Evolutionary conservation across 1,140 invertebrate species (phyloP), one percentile per base, ranked within the genome.

Genomic region (Chironomus striatipennis): DNA sequence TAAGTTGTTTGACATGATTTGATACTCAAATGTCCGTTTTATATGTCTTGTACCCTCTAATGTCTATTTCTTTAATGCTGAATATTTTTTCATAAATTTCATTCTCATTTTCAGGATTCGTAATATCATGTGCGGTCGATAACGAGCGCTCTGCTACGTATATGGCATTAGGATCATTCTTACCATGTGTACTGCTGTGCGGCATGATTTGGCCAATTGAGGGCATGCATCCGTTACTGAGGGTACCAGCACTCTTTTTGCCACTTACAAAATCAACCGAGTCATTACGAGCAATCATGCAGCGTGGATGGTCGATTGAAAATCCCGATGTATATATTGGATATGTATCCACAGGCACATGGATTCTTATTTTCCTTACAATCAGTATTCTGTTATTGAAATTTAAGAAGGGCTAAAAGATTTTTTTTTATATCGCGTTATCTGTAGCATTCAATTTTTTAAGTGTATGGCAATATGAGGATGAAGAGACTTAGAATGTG

Each of bases 191-290:
- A 10, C 87, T 97, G 84, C 82, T 97, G 2, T 95, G 94, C 80
- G 95, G 91, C 73, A 91, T 93, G 65, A 91, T 94, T 75, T 94
- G 92, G 92, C 92, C 92, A 0, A 86, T 90, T 83, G 88, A 93
- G 86, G 90, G 90, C 70, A 80, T 81, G 81, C 93, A 95, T 76
- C 81, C 85, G 0, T 81, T 90, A 20, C 83, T 98, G 7, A 88
- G 88, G 81, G 91, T 90, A 79, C 86, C 97, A 43, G 92, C 93
- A 74, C 90, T 88, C 73, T 83, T 92, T 42, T 84, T 98, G 7
- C 97, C 97, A 0, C 85, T 98, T 18, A 98, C 97, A 0, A 91
- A 95, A 79, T 94, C 95, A 7, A 96, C 95, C n/a, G 94, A 97
- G 79, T 92, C 93, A 0, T 85, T 98, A 77, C 86, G 96, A 34